Base-by-base conservation (phyloP, 2,888 invertebrate species). In the Sthenelais limicola region DNA sequence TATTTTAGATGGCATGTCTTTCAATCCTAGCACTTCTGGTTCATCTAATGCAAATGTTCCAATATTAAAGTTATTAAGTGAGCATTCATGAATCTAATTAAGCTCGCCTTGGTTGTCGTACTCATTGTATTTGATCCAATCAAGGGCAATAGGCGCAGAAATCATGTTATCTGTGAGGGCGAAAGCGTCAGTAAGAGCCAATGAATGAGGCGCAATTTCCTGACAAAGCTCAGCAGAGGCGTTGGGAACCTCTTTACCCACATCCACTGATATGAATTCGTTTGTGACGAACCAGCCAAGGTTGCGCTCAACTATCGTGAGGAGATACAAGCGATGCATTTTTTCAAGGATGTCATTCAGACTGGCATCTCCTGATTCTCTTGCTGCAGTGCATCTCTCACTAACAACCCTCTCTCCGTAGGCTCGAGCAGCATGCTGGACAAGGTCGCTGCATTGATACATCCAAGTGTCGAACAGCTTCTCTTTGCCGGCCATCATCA, bases 391-490 rank as follows among this genome's bases (percentile, higher is more conserved):
- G 49, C 77, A 78, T 51, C 73, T 71, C 51, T 77, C 76, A 58
- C 74, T 76, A 30, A 75, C 67, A 18, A 79, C 47, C 28, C 71
- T 66, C 33, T 73, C 69, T 32, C 76, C 79, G 58, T 77, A 79
- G 33, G 78, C 68, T 32, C 58, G 54, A 18, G 75, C 79, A n/a
- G 74, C 75, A 5, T 51, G 66, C 71, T 79, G 79, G 7, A 79
- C 71, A 18, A 74, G 72, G 74, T 79, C 79, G 38, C 78, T 78
- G 47, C 72, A 69, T 28, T 78, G 70, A 43, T 74, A 76, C 79
- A 79, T 79, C 79, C 79, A 79, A 15, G 77, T 73, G 26, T 79
- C 74, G 43, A 79, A 79, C 24, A 78, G 48, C 15, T 75, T 74
- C 28, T 69, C 67, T 71, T 74, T 74, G 7, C 77, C 76, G 2